Conservation (phyloP, 2,797 vertebrate genomes). For the Sebastolobus alascanus region DNA sequence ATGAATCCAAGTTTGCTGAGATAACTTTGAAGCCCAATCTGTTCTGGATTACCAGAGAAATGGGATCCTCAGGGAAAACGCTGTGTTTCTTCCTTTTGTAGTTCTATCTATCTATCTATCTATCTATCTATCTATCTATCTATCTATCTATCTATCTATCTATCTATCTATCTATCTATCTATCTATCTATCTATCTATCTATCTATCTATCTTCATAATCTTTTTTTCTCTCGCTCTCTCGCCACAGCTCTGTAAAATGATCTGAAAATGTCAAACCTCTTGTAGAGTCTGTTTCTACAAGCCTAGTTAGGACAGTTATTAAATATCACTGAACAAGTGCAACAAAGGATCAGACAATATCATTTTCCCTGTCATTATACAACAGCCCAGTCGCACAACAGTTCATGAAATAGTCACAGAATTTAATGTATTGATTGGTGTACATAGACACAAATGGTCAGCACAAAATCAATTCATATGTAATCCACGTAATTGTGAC, state of each 20-base stretch:
- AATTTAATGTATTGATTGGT: too few relatives aligned
- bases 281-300: constrained; percentile 45
- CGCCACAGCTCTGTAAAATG: constrained; percentile 8
- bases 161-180: constrained; percentile 28
- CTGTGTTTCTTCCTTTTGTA: background rate
- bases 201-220: background rate
- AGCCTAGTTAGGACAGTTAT: constrained; percentile 53
- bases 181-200: constrained; percentile 30
- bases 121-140: constrained; percentile 33
- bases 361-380: constrained; percentile 41
- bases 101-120: constrained; percentile 8
- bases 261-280: constrained; percentile 65
- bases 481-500: too few relatives aligned
- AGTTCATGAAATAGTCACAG: too few relatives aligned
- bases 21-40: constrained; percentile 67
- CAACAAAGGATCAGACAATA: constrained; percentile 35
- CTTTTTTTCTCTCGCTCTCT: constrained; percentile 8
- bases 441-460: too few relatives aligned
- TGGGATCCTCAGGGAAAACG: constrained; percentile 16
- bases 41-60: constrained; percentile 50
- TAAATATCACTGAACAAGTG: constrained; percentile 58
- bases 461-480: too few relatives aligned
- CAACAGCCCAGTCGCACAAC: background rate
- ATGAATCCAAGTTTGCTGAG: constrained; percentile 61
- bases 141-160: constrained; percentile 24